A percentile compares a stretch with the other conserved stretches of the same genome.
phyloP scores from a whole-genome alignment of 2,888 invertebrate genomes.

The Metalampra italica region DNA sequence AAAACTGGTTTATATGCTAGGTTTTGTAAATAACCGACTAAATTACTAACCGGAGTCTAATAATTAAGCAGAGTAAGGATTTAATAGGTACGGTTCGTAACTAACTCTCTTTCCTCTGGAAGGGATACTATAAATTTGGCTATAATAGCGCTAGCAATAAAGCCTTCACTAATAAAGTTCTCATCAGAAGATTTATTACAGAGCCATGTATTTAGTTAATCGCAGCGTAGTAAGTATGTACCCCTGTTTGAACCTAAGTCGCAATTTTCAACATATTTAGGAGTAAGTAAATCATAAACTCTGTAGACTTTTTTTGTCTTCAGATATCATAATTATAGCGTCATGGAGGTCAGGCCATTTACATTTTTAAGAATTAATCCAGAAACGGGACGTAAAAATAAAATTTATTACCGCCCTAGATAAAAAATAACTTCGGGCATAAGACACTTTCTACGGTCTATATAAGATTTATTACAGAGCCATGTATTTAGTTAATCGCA shows the following conservation, averaged over 20 bases:
- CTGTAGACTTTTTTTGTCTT: too few species aligned
- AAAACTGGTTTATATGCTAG: neutral
- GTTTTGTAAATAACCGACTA: neutral
- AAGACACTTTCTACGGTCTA: constrained; percentile 56
- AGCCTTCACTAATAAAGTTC: neutral
- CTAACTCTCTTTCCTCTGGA: neutral
- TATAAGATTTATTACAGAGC: constrained; percentile 16
- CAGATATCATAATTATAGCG: constrained; percentile 33
- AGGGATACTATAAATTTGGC: neutral
- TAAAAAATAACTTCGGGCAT: constrained; percentile 51
- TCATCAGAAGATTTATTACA: neutral
- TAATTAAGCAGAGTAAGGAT: neutral
- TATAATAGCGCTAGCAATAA: neutral
- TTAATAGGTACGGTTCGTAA: neutral
- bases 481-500: neutral
- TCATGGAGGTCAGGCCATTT: constrained; percentile 45
- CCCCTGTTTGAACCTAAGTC: too few species aligned
- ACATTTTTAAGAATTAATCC: constrained; percentile 50
- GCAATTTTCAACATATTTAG: too few species aligned
- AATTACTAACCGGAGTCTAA: neutral
- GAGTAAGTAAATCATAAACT: too few species aligned
- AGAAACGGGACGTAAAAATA: constrained; percentile 45
- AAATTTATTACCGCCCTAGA: constrained; percentile 57
- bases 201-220: neutral
- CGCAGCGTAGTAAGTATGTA: too few species aligned